Percentiles rank a stretch among this genome's conserved stretches.
Evolutionary conservation across 1,140 invertebrate genomes (phyloP).

Genomic region (Globodera rostochiensis): DNA sequence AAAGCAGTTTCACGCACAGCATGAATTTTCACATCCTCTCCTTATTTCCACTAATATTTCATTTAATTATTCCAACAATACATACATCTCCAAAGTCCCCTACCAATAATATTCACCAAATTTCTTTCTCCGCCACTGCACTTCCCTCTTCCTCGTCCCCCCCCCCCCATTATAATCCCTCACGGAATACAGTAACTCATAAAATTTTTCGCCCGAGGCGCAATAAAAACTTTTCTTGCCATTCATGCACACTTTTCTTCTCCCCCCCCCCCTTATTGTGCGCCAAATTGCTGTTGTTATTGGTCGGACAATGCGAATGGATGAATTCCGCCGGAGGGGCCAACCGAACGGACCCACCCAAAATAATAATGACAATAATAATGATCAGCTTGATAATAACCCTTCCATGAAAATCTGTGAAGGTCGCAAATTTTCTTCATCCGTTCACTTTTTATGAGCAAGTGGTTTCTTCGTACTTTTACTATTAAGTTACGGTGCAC

Average conservation of each 20-base stretch:
- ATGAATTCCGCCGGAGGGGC: conserved; percentile 1
- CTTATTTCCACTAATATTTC: no score
- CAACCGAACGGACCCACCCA: neutral
- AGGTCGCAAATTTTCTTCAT: no score
- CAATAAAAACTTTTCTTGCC: neutral
- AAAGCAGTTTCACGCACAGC: no score
- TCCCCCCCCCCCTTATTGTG: neutral
- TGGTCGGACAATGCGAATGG: neutral
- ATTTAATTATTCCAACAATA: neutral
- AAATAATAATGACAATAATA: neutral
- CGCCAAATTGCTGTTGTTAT: neutral
- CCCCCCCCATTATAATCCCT: neutral
- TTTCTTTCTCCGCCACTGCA: neutral
- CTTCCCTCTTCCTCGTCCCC: neutral
- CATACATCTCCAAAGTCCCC: neutral
- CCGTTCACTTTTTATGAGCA: no score
- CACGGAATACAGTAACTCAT: neutral
- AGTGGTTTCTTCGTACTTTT: no score
- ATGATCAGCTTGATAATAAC: neutral
- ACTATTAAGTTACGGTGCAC: no score
- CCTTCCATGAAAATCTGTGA: neutral
- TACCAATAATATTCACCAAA: neutral
- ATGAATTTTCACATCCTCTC: no score
- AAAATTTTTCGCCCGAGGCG: neutral
- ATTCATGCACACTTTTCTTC: neutral